phyloP scores from a whole-genome alignment of 2,113 vertebrate genomes.

The Zosterops pallidus region DNA sequence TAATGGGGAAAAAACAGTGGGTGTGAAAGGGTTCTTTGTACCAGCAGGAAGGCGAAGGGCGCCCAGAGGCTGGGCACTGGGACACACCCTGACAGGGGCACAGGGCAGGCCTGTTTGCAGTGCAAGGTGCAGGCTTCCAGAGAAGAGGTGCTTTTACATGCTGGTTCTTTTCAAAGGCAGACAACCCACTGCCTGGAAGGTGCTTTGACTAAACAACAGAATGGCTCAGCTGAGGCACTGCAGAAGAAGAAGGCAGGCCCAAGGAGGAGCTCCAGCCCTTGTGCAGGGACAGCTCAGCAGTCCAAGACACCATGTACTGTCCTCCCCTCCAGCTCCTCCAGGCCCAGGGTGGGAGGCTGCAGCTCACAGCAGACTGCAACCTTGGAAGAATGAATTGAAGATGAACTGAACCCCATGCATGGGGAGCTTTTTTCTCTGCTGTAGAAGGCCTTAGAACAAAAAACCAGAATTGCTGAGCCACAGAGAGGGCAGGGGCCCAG shows the following conservation, averaged over 20 bases:
- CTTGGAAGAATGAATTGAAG: neutral
- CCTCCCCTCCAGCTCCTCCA: neutral
- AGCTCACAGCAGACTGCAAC: fast-evolving
- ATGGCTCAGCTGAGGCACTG: neutral
- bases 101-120: neutral
- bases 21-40: conserved; percentile 48
- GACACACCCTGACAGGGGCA: neutral
- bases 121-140: neutral
- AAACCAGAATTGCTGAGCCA: neutral
- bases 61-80: neutral
- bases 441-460: neutral
- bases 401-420: neutral
- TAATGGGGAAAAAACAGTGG: neutral
- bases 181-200: neutral
- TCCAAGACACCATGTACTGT: fast-evolving
- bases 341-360: neutral
- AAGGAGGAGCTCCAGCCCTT: neutral
- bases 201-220: neutral
- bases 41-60: neutral
- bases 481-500: neutral
- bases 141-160: neutral
- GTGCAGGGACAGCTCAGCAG: fast-evolving
- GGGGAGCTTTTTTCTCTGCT: neutral
- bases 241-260: neutral
- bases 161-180: neutral